phyloP scores from a whole-genome alignment of 2,797 vertebrate species.

The Onychomys torridus region DNA sequence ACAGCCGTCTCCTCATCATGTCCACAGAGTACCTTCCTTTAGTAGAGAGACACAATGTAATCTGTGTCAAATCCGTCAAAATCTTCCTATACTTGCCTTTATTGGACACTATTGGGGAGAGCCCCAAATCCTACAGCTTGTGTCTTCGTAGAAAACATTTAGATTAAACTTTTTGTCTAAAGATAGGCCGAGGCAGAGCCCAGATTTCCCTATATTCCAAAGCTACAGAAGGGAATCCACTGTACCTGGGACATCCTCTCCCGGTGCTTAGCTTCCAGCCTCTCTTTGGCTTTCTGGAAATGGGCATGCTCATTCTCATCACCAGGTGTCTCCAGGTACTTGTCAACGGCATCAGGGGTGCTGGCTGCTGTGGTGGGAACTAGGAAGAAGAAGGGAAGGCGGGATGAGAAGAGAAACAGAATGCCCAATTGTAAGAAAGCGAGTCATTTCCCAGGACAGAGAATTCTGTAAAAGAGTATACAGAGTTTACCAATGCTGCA shows the following conservation, averaged over 20 bases:
- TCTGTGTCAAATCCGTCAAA: neutral
- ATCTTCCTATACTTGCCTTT: neutral
- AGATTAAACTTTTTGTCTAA: neutral
- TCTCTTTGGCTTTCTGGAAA: constrained; percentile 98
- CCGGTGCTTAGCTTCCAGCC: constrained; percentile 96
- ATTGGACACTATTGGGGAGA: neutral
- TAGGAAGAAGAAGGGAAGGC: constrained; percentile 76
- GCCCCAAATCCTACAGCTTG: neutral
- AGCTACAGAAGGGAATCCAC: neutral
- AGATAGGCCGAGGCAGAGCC: neutral
- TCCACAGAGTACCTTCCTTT: neutral
- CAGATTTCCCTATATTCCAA: fast-evolving
- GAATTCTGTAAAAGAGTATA: constrained; percentile 60
- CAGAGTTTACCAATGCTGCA: constrained; percentile 41
- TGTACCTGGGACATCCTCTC: constrained; percentile 98
- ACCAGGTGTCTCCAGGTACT: constrained; percentile 96
- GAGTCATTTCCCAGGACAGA: neutral
- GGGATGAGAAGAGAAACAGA: constrained; percentile 46
- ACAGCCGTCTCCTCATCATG: neutral
- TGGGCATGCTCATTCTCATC: constrained; percentile 98
- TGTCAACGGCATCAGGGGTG: constrained; percentile 96
- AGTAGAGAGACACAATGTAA: neutral
- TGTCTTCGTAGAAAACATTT: neutral
- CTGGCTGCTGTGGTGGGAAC: constrained; percentile 96
- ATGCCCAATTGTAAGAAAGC: constrained; percentile 34